Evolutionary conservation across 2,888 invertebrate species (phyloP).

Genomic region (Tinea trinotella): DNA sequence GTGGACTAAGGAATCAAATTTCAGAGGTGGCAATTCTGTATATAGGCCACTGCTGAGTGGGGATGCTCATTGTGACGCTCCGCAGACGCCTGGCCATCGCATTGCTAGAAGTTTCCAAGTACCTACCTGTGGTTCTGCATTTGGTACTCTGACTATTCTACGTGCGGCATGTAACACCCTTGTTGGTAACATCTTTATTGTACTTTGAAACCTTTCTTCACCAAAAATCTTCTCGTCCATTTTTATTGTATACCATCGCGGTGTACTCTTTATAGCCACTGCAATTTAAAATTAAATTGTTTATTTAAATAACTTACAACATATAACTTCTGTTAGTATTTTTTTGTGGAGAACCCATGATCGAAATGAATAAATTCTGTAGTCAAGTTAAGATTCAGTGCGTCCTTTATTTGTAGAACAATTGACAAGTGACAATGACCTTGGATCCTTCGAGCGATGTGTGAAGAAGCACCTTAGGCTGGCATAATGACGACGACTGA

Average conservation of each 20-base stretch:
- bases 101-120: neutral
- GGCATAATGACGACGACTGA: too few species aligned
- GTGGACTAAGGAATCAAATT: too few species aligned
- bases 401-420: too few species aligned
- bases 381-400: too few species aligned
- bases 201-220: conserved; percentile 30
- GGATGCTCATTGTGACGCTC: too few species aligned
- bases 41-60: too few species aligned
- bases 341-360: neutral
- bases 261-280: conserved; percentile 19
- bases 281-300: too few species aligned
- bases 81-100: too few species aligned
- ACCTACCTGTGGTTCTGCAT: conserved; percentile 37
- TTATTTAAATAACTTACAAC: neutral
- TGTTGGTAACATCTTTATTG: conserved; percentile 27
- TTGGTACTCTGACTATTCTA: conserved; percentile 27
- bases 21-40: too few species aligned
- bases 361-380: neutral
- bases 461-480: too few species aligned
- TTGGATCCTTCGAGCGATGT: too few species aligned
- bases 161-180: conserved; percentile 32
- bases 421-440: too few species aligned
- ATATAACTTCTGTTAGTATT: neutral
- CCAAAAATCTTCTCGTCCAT: conserved; percentile 31
- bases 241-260: conserved; percentile 49